A percentile compares a stretch with the other conserved stretches of the same genome.
Conservation (phyloP, 2,113 vertebrate species). For the Vanacampus margaritifer region DNA sequence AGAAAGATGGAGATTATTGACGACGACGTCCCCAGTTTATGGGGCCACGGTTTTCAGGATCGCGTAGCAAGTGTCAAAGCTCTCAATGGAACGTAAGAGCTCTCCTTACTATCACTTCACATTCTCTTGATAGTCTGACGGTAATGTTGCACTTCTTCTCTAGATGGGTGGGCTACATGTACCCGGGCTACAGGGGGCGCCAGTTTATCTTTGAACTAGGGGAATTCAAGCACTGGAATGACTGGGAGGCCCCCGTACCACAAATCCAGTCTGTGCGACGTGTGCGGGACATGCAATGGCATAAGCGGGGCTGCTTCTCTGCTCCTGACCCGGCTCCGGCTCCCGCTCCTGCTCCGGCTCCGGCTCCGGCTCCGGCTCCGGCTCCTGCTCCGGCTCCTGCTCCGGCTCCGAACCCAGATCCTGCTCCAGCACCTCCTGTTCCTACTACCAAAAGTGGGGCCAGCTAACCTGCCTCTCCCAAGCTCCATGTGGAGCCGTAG, state of each 20-base stretch:
- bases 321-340: constrained; percentile 41
- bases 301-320: constrained; percentile 79
- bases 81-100: constrained; percentile 87
- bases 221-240: constrained; percentile 92
- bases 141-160: not conserved
- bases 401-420: constrained; percentile 61
- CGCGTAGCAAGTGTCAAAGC: constrained; percentile 84
- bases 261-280: constrained; percentile 88
- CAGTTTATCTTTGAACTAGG: constrained; percentile 87
- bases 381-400: constrained; percentile 45
- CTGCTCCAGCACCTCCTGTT: constrained; percentile 59
- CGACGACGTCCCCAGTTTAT: constrained; percentile 88
- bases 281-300: constrained; percentile 90
- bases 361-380: constrained; percentile 9
- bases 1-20: constrained; percentile 92
- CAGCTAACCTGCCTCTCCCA: constrained; percentile 59
- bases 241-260: constrained; percentile 84
- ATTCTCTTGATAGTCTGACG: not conserved
- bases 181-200: constrained; percentile 85
- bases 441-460: constrained; percentile 69
- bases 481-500: constrained; percentile 21
- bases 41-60: constrained; percentile 90
- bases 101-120: not conserved
- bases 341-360: constrained; percentile 20
- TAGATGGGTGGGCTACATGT: constrained; percentile 94